Evolutionary conservation across 2,797 vertebrate genomes (phyloP).

Genomic region (Cyclura pinguis): DNA sequence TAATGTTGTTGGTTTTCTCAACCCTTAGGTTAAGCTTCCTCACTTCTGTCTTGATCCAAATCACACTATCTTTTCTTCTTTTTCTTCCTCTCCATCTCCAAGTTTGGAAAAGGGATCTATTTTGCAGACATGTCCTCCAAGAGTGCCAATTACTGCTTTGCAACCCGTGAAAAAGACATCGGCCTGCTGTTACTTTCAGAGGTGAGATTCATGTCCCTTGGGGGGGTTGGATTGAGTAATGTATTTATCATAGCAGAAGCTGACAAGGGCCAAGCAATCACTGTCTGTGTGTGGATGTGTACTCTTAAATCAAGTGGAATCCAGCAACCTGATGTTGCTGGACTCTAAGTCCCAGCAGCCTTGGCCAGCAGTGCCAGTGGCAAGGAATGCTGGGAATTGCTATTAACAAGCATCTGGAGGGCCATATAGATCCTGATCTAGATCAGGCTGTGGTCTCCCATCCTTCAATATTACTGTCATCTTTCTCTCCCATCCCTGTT

Average conservation of each 20-base stretch:
- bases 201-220: conserved; percentile 72
- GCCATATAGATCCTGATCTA: neutral
- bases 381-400: no score
- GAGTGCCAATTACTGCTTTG: conserved; percentile 93
- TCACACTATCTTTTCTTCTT: neutral
- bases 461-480: neutral
- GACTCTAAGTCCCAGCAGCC: no score
- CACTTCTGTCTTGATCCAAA: no score
- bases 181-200: conserved; percentile 89
- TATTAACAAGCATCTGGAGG: no score
- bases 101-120: conserved; percentile 96
- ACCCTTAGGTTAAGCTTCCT: neutral
- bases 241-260: neutral
- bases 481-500: neutral
- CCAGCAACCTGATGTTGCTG: no score
- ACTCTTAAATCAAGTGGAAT: no score
- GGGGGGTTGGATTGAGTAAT: neutral
- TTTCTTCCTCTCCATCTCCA: conserved; percentile 33
- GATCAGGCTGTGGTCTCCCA: neutral
- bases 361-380: no score
- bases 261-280: no score
- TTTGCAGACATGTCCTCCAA: conserved; percentile 96
- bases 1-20: no score
- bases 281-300: no score
- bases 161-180: conserved; percentile 79